Base-by-base conservation (phyloP, 2,888 invertebrate species). In the Pyrgus malvae region DNA sequence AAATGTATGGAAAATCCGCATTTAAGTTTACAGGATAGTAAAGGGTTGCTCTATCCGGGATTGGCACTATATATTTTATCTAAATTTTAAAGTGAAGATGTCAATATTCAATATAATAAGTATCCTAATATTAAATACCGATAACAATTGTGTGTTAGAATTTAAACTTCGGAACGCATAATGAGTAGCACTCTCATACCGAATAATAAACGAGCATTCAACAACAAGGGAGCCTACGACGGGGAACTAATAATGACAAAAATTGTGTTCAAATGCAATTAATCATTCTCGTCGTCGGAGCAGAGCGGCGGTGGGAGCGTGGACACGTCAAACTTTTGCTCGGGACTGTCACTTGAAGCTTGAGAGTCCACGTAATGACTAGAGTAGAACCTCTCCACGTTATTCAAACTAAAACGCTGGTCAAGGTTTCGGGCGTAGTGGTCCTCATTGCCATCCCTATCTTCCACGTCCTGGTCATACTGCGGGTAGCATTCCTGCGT, bases 221-320 rank as follows among this genome's bases (percentile, higher is more conserved):
- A 71, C 65, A 63, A 68, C 64, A 65, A 68, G 58, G 48, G 66
- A 67, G 69, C 72, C 62, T 71, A 75, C 66, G 63, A 74, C 55
- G 62, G 69, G 69, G 62, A 66, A 68, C 72, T 70, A 59, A 57
- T 41, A 49, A 51, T 56, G 61, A 61, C 61, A 59, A 60, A 67
- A 37, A 50, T 62, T 48, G 37, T 56, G 61, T 41, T 60, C 38
- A 60, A 59, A 53, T 57, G 55, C 44, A 56, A 48, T 58, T 62
- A 87, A 63, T 92, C 92, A 66, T 93, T 93, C 72, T 95, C 95
- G 70, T 94, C 94, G 66, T 95, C 95, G 50, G 93, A 92, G 69
- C 95, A 92, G 61, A 95, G 87, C 49, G 95, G 95, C 49, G 95
- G 95, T n/a, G 95, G 95, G 67, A 95, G 92, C 19, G 93, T 93